phyloP scores from a whole-genome alignment of 2,888 invertebrate species.

The Cephus nigrinus region DNA sequence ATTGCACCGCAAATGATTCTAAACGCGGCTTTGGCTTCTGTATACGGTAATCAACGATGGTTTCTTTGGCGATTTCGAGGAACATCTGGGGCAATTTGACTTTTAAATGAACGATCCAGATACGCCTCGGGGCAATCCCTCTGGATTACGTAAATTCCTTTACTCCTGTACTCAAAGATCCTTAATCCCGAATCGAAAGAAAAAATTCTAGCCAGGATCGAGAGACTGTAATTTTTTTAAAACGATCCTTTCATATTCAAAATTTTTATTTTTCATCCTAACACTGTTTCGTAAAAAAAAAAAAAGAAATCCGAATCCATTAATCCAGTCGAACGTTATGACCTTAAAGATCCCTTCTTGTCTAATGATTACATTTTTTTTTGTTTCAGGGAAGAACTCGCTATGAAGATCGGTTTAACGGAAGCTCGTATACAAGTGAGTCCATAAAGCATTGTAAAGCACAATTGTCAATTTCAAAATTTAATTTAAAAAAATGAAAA shows the following conservation, averaged over 20 bases:
- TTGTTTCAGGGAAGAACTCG: constrained; percentile 89
- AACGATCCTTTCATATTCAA: not conserved
- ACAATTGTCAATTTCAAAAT: constrained; percentile 1
- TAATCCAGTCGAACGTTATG: constrained; percentile 22
- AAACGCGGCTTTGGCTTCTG: constrained; percentile 44
- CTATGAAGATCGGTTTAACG: constrained; percentile 93
- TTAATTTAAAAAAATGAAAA: not conserved
- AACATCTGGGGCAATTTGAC: constrained; percentile 62
- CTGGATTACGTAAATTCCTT: not conserved
- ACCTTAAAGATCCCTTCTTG: constrained; percentile 31
- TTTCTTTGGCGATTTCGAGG: constrained; percentile 58
- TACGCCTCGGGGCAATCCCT: not conserved
- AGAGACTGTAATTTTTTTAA: too few species aligned
- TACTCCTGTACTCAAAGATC: not conserved
- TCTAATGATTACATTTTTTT: constrained; percentile 38
- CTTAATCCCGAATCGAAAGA: not conserved
- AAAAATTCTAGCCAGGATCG: not conserved
- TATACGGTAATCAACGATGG: constrained; percentile 59
- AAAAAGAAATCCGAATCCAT: constrained; percentile 19
- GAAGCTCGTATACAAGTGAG: constrained; percentile 95
- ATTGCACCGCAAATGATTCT: constrained; percentile 14
- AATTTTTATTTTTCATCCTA: not conserved
- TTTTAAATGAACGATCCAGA: constrained; percentile 50
- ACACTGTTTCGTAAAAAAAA: not conserved
- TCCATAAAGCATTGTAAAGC: constrained; percentile 20